Base-by-base conservation (phyloP, 1,140 invertebrate genomes). In the Neodiprion fabricii region DNA sequence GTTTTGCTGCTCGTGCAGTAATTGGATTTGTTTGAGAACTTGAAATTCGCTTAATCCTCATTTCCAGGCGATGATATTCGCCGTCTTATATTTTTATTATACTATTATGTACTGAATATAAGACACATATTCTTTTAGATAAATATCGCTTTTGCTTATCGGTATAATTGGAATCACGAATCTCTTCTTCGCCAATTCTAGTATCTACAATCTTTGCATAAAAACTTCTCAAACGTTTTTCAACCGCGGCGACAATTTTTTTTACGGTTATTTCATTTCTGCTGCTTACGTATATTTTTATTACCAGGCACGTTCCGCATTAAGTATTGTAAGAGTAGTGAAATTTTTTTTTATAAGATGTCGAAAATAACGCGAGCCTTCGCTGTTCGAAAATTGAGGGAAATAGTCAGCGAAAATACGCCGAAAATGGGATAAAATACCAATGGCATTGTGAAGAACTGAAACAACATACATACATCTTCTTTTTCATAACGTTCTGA, bases 21-120 rank as follows among this genome's bases (percentile, higher is more conserved):
- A 61, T 61, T 61, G 53, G 53, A 61, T 61, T 61, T 61, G 53
- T 61, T 61, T 61, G 53, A 61, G 9, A 61, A 61, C 11, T 61
- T 61, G 53, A 7, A 61, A 14, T 61, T 61, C 53, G 53, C 11
- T 61, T 61, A 61, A 61, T 61, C n/a, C 53, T 14, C 5, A 61
- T 61, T 17, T 61, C 53, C 3, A 7, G 53, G 5, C n/a, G 11
- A 17, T 61, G 11, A 61, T 17, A 12, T 61, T 61, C 53, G 11
- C n/a, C n/a, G 0, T 9, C 53, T 61, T 17, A 7, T 61, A 61
- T 61, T 61, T 61, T 17, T 61, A 61, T 61, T 61, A 61, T 61
- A 61, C 3, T 17, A 1, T 11, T 53, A 8, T 61, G 53, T 12
- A 17, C 0, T 14, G 0, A 61, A 61, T 61, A 14, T 12, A 12